phyloP scores from a whole-genome alignment of 2,797 vertebrate species.

The Galaxias olidus region DNA sequence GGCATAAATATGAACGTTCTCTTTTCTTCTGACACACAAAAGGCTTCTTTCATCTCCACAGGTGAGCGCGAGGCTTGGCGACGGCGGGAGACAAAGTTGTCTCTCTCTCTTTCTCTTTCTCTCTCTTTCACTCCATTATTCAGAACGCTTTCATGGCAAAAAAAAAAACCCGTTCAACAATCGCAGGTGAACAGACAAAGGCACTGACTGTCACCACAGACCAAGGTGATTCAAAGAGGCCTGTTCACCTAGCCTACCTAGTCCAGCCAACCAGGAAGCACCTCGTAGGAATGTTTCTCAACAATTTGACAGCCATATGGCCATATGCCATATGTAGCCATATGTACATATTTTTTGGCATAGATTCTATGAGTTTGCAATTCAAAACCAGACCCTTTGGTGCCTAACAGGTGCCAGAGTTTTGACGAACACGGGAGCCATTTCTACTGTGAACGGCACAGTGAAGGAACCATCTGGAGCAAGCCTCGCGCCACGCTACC shows the following conservation, averaged over 20 bases:
- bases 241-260: slow-evolving; percentile 4
- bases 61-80: slow-evolving; percentile 24
- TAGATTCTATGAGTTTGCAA: too few relatives aligned
- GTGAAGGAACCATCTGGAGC: slow-evolving; percentile 39
- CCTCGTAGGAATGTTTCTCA: background rate
- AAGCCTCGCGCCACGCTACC: slow-evolving; percentile 47
- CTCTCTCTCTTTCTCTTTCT: slow-evolving; percentile 20
- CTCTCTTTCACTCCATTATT: slow-evolving; percentile 41
- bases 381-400: slow-evolving; percentile 38
- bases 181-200: slow-evolving; percentile 50
- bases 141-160: slow-evolving; percentile 44
- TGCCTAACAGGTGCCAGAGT: slow-evolving; percentile 59
- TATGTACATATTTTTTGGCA: too few relatives aligned
- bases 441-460: slow-evolving; percentile 43
- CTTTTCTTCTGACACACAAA: slow-evolving; percentile 31
- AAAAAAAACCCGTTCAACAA: slow-evolving; percentile 59
- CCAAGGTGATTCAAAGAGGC: slow-evolving; percentile 29
- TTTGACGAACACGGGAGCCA: slow-evolving; percentile 49
- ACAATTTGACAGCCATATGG: slow-evolving; percentile 19
- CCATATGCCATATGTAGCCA: too few relatives aligned
- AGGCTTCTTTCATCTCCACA: slow-evolving; percentile 39
- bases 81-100: slow-evolving; percentile 25
- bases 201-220: slow-evolving; percentile 11
- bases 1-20: slow-evolving; percentile 34
- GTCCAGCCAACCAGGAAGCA: slow-evolving; percentile 25